phyloP scores from a whole-genome alignment of 2,113 vertebrate species.

The Speoplatyrhinus poulsoni region DNA sequence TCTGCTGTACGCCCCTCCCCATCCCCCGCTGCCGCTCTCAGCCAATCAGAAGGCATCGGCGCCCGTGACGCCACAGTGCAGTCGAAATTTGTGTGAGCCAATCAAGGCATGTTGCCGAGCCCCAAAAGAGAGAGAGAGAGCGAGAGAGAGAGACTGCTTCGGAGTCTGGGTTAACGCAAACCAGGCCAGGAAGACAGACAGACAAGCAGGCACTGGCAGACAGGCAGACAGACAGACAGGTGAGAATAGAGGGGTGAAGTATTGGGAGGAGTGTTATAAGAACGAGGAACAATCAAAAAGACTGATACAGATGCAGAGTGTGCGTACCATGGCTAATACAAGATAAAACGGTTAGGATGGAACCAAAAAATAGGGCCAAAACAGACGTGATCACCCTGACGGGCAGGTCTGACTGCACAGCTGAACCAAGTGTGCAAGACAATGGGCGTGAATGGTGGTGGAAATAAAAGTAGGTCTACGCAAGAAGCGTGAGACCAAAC shows the following conservation, averaged over 20 bases:
- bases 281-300: constrained; percentile 14
- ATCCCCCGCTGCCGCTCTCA: constrained; percentile 41
- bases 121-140: constrained; percentile 45
- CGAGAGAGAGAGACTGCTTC: constrained; percentile 47
- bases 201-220: background rate
- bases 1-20: constrained; percentile 25
- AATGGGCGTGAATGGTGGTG: no score
- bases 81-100: constrained; percentile 73
- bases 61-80: constrained; percentile 73
- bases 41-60: constrained; percentile 60
- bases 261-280: constrained; percentile 12
- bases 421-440: background rate
- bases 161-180: constrained; percentile 60
- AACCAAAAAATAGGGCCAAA: background rate
- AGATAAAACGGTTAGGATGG: background rate
- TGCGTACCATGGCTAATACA: background rate
- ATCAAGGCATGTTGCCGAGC: constrained; percentile 70
- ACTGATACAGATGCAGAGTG: constrained; percentile 2
- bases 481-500: background rate
- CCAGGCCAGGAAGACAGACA: constrained; percentile 59
- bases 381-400: background rate
- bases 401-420: background rate
- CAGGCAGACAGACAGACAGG: constrained; percentile 16
- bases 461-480: no score
- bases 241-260: constrained; percentile 13